A percentile compares a stretch with the other conserved stretches of the same genome.
These are phyloP conservation scores for Nasonovia ribisnigri DNA, from an alignment of 2,888 invertebrate genomes.

Conservation along the genomic window DNA sequence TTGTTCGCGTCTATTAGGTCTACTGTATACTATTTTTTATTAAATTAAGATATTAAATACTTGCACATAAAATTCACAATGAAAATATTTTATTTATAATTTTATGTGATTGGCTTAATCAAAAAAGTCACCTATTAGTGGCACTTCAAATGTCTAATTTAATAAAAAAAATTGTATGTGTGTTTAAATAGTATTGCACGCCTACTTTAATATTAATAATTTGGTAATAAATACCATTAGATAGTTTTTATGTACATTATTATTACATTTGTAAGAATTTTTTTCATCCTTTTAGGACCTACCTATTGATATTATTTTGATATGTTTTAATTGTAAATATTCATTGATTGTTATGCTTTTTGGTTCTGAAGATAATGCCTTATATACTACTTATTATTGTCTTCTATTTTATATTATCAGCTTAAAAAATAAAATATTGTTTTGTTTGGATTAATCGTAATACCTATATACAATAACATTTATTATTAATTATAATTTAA, in stretches of 20 bases:
- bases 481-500: not conserved
- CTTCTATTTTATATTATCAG: not conserved
- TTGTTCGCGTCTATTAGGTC: not conserved
- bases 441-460: not conserved
- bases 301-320: conserved; percentile 15
- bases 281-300: not conserved
- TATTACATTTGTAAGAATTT: conserved; percentile 31
- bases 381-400: not conserved
- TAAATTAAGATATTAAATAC: not conserved
- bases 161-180: not conserved
- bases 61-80: not conserved
- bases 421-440: conserved; percentile 2
- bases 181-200: not conserved
- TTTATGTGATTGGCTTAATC: not conserved
- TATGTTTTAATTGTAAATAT: conserved; percentile 33
- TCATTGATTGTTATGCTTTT: not conserved
- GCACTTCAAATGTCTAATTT: not conserved
- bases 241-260: conserved; percentile 20
- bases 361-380: not conserved
- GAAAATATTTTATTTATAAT: not conserved
- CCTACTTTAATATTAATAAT: not conserved
- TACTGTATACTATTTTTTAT: not conserved
- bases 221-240: not conserved
- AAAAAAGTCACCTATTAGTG: not conserved
- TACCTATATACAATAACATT: not conserved